Percentiles rank a stretch among this genome's conserved stretches.
Conservation (phyloP, 2,113 vertebrate species). For the Erpornis zantholeuca region DNA sequence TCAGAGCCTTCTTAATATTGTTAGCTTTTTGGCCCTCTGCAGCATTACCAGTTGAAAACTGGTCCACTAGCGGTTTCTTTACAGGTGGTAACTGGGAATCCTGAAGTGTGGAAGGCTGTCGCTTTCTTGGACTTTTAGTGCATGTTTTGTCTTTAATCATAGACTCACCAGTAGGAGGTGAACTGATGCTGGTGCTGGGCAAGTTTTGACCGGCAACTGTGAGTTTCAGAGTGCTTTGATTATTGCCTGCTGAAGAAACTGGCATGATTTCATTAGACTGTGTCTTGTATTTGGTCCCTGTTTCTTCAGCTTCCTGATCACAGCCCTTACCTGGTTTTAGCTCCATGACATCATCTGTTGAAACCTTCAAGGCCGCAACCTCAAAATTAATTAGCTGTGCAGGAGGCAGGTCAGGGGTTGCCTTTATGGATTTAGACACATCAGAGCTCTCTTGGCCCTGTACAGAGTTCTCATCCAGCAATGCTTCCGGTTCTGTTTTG, state of each 20-base stretch:
- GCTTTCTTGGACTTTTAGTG: constrained; percentile 87
- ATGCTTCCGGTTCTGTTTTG: constrained; percentile 86
- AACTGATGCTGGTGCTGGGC: constrained; percentile 71
- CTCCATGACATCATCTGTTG: constrained; percentile 78
- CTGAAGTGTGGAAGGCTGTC: constrained; percentile 78
- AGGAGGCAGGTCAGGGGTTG: constrained; percentile 39
- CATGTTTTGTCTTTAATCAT: constrained; percentile 79
- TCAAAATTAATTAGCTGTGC: constrained; percentile 67
- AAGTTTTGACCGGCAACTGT: constrained; percentile 73
- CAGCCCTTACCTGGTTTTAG: constrained; percentile 74
- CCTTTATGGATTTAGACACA: constrained; percentile 52
- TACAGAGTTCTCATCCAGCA: constrained; percentile 76
- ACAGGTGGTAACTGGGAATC: constrained; percentile 86
- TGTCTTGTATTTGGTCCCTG: constrained; percentile 76
- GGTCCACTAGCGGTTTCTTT: constrained; percentile 87
- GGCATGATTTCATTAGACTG: constrained; percentile 67
- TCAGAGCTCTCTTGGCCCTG: constrained; percentile 73
- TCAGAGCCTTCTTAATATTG: constrained; percentile 66
- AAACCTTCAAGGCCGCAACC: constrained; percentile 75
- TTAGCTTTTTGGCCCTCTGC: constrained; percentile 66
- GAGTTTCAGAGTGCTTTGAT: constrained; percentile 76
- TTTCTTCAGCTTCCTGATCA: constrained; percentile 73
- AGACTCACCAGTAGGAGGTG: constrained; percentile 71
- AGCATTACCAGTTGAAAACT: constrained; percentile 63
- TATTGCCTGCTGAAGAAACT: constrained; percentile 77